phyloP scores from a whole-genome alignment of 2,113 vertebrate species.

The Pithys albifrons region DNA sequence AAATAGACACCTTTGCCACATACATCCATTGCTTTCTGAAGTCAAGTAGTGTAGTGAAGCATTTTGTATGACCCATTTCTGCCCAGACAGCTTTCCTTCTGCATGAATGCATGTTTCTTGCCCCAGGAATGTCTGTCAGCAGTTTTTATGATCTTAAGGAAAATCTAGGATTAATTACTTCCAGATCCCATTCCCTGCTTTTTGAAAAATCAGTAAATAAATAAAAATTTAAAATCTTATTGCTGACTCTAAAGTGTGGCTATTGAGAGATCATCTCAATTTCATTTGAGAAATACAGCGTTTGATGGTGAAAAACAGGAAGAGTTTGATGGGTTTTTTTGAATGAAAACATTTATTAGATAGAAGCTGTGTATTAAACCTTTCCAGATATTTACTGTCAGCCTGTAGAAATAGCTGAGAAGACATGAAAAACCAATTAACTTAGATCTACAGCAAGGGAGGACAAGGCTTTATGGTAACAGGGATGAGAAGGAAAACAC shows the following conservation, averaged over 20 bases:
- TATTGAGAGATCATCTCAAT: neutral
- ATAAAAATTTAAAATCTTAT: neutral
- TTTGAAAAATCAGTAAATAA: neutral
- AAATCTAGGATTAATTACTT: neutral
- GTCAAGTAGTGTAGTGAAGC: neutral
- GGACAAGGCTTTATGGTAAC: neutral
- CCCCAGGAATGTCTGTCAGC: neutral
- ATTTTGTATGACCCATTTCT: neutral
- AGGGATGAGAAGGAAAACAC: neutral
- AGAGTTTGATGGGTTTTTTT: neutral
- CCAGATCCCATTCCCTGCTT: neutral
- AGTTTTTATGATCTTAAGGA: neutral
- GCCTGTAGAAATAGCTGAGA: neutral
- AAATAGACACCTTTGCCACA: neutral
- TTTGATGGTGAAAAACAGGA: neutral
- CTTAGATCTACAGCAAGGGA: neutral
- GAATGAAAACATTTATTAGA: neutral
- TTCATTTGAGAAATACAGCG: neutral
- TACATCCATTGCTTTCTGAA: neutral
- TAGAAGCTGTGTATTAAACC: neutral
- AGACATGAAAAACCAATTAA: neutral
- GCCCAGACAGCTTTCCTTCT: neutral
- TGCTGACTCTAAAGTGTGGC: neutral
- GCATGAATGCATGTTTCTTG: neutral
- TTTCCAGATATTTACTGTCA: neutral